phyloP scores from a whole-genome alignment of 1,140 invertebrate species.

The Danaus melanippus region DNA sequence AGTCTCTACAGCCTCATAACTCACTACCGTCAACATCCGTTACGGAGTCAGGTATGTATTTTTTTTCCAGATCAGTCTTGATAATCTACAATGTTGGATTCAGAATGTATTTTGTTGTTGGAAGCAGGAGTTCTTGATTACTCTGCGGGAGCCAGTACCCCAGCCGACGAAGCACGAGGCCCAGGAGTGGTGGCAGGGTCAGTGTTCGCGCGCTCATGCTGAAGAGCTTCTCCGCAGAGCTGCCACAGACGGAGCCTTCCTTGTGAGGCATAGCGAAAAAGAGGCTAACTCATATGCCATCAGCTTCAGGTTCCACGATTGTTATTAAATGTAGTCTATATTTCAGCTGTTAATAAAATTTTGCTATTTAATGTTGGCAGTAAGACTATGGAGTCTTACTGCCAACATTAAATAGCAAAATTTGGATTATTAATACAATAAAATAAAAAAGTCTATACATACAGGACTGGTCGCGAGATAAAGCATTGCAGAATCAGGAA shows the following conservation, averaged over 20 bases:
- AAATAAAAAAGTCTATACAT: conserved; percentile 79
- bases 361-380: too few species aligned
- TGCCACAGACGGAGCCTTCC: conserved; percentile 90
- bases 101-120: not conserved
- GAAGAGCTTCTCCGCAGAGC: conserved; percentile 90
- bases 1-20: conserved; percentile 94
- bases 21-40: conserved; percentile 88
- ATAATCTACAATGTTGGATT: not conserved
- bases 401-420: too few species aligned
- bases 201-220: conserved; percentile 83
- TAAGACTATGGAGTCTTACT: not conserved
- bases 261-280: conserved; percentile 90
- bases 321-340: too few species aligned
- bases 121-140: conserved; percentile 86
- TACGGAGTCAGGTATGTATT: conserved; percentile 82
- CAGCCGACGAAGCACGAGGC: conserved; percentile 95
- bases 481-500: conserved; percentile 95
- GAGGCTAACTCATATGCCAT: conserved; percentile 92
- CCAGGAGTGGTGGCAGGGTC: conserved; percentile 94
- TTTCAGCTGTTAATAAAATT: too few species aligned
- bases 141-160: conserved; percentile 91
- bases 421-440: conserved; percentile 47
- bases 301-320: conserved; percentile 83
- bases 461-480: conserved; percentile 74
- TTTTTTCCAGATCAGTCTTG: not conserved